Evolutionary conservation across 2,888 invertebrate genomes (phyloP), one percentile per base, ranked within the genome.

Genomic region (Asteroscopus sphinx): DNA sequence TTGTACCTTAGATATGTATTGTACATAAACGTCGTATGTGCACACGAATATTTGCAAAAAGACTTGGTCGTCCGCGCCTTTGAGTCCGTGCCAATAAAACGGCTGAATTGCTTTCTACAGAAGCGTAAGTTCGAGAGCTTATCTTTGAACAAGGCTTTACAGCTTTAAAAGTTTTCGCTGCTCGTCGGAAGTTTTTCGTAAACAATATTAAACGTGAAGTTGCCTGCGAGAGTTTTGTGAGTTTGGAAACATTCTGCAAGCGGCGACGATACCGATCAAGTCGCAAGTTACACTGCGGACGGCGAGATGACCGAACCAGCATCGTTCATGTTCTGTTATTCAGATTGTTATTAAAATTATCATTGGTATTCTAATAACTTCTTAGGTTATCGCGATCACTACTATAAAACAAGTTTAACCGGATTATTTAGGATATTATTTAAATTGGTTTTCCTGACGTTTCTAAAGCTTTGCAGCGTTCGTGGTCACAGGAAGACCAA

Each of bases 111-210:
- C 32, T 39, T 17, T 16, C 32, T 13, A 8, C 56, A 13, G 17
- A 13, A 58, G 13, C n/a, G 21, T 32, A 37, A 16, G 16, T 36
- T 32, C 6, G 9, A n/a, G 11, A 44, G 51, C n/a, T 51, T 51
- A 49, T 33, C 7, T 59, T 33, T 28, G 21, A 28, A 28, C 8
- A 12, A 55, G 40, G 57, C 45, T 40, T 35, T 44, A 39, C n/a
- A 30, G 30, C 25, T 30, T 40, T 15, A 6, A 35, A 58, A 59
- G 26, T 49, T 48, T 12, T 16, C 36, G 30, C 17, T 32, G 4
- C 49, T 37, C 28, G 25, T 39, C n/a, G 15, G 4, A 11, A 56
- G 44, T 36, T 42, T 13, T 6, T 26, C 7, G 5, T 15, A 32
- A 45, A 54, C 36, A 32, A 17, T 42, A 32, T 30, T 25, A 21